Percentiles rank a stretch among this genome's conserved stretches.
Evolutionary conservation across 2,113 vertebrate species (phyloP).

Genomic region (Microtus richardsoni): DNA sequence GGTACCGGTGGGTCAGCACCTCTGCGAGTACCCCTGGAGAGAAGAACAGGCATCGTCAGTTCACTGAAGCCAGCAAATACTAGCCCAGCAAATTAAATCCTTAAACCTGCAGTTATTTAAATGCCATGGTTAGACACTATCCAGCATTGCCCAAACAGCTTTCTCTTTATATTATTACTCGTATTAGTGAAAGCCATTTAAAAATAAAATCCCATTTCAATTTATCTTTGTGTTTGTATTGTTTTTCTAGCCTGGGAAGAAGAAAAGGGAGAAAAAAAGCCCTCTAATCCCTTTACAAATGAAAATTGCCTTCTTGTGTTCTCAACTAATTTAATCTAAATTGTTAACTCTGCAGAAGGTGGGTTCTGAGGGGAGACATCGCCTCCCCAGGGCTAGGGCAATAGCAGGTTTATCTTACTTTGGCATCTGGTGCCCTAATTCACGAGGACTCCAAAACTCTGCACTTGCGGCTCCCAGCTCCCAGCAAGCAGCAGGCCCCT

Average conservation of each 20-base stretch:
- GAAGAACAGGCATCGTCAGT: not conserved
- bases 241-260: slow-evolving; percentile 62
- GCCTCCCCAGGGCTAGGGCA: not conserved
- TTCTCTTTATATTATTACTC: slow-evolving; percentile 53
- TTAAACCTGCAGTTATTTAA: slow-evolving; percentile 58
- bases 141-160: slow-evolving; percentile 32
- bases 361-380: not conserved
- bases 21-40: not conserved
- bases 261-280: not conserved
- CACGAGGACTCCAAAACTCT: slow-evolving; percentile 28
- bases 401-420: slow-evolving; percentile 68
- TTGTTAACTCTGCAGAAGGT: slow-evolving; percentile 54
- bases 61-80: slow-evolving; percentile 38
- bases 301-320: slow-evolving; percentile 73
- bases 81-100: slow-evolving; percentile 48
- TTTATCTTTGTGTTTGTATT: slow-evolving; percentile 69
- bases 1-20: not conserved
- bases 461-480: slow-evolving; percentile 11
- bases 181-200: slow-evolving; percentile 61
- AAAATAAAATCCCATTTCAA: slow-evolving; percentile 70
- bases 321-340: slow-evolving; percentile 72
- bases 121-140: slow-evolving; percentile 40
- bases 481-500: not conserved
- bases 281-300: slow-evolving; percentile 68
- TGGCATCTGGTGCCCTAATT: slow-evolving; percentile 66